Evolutionary conservation across 2,113 vertebrate species (phyloP), one percentile per base, ranked within the genome.

Genomic region (Microcebus tavaratra): DNA sequence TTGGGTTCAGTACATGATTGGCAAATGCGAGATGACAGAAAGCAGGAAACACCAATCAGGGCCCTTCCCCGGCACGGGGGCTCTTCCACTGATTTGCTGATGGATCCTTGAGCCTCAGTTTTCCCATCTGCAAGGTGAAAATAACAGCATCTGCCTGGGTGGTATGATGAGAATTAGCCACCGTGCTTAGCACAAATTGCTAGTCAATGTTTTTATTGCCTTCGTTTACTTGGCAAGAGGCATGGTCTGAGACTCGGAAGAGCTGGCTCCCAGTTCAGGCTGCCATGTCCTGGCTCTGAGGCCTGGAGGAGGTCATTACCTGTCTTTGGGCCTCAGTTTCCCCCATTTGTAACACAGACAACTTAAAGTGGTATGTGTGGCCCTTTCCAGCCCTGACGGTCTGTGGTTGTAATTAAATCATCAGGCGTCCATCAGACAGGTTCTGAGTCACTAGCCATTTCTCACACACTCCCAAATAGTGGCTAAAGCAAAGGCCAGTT

Each of bases 401-500:
- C 13, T 48, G 72, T 70, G 65, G 80, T 65, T 89, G 50, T 53
- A 76, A 67, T 93, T 34, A 72, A 72, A 59, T 76, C 67, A 11
- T 79, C 68, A 50, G 45, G n/a, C 23, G 27, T 29, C 92, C 29
- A 1, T 48, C 83, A 73, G 39, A 25, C 78, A n/a, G 25, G 3
- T 73, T 42, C 67, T 59, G 59, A 87, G 82, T 68, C 34, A 63
- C 42, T 57, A 73, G 65, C 34, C 45, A 4, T 1, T 17, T 31
- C 31, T 90, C 94, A 63, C 36, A 6, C 4, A n/a, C 82, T 73
- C 67, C n/a, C 75, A 61, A 34, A 31, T 4, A 86, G 12, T 59
- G 48, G 21, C 90, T 75, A 42, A 42, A 84, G 39, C 55, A 79
- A 53, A 86, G 63, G 61, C 57, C n/a, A 55, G 39, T 86, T 81